Percentiles rank a stretch among this genome's conserved stretches.
Evolutionary conservation across 2,797 vertebrate species (phyloP).

Genomic region (Vultur gryphus): DNA sequence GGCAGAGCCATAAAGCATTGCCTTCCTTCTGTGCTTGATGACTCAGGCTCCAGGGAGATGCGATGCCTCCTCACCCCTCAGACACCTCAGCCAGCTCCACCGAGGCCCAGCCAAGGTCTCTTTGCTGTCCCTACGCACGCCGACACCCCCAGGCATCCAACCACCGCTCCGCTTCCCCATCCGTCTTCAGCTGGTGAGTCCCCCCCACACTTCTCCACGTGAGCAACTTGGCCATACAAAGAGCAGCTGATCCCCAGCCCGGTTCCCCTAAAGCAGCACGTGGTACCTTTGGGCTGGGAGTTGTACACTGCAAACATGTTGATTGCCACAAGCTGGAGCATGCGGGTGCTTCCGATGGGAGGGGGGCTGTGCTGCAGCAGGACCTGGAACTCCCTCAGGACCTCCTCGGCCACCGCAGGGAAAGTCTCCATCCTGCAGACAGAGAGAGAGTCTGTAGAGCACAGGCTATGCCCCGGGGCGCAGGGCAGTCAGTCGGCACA

Average conservation of each 20-base stretch:
- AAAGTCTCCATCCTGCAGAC: conserved; percentile 93
- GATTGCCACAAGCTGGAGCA: conserved; percentile 96
- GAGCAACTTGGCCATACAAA: background rate
- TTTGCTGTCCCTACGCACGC: conserved; percentile 7
- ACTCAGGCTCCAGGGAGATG: background rate
- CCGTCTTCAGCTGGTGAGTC: background rate
- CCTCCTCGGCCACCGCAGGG: conserved; percentile 83
- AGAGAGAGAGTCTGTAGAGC: conserved; percentile 18
- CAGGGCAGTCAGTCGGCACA: background rate
- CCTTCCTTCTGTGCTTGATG: background rate
- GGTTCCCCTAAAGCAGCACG: background rate
- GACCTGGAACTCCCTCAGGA: conserved; percentile 89
- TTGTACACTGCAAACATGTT: conserved; percentile 98
- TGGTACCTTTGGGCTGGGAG: conserved; percentile 83
- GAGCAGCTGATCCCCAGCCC: background rate
- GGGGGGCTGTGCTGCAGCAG: conserved; percentile 91
- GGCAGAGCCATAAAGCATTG: background rate
- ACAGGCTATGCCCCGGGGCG: background rate
- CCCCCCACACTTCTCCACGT: background rate
- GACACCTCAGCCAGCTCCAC: background rate
- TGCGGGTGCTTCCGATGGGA: conserved; percentile 87
- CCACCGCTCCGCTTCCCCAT: background rate
- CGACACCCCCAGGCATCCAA: conserved; percentile 46
- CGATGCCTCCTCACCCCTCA: background rate
- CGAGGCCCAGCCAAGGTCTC: background rate